Conservation (phyloP, 2,888 invertebrate species). For the Limnephilus auricula region DNA sequence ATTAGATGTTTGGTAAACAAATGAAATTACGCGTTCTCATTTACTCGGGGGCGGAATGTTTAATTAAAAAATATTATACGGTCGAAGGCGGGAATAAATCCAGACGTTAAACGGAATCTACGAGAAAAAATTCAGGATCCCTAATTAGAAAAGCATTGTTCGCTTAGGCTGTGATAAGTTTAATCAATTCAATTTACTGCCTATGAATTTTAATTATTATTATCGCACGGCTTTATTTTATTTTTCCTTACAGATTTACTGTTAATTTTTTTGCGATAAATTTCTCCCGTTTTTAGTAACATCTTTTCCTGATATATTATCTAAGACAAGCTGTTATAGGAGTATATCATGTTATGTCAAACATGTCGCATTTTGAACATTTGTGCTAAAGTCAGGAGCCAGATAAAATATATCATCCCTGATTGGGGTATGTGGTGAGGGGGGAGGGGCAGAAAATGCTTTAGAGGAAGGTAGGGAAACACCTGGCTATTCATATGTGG, state of each 20-base stretch:
- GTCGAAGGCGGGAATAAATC: slow-evolving; percentile 35
- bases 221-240: background rate
- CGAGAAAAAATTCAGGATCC: slow-evolving; percentile 26
- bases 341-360: background rate
- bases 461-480: too few relatives aligned
- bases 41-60: slow-evolving; percentile 52
- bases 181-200: slow-evolving; percentile 28
- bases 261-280: background rate
- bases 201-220: background rate
- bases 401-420: too few relatives aligned
- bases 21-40: slow-evolving; percentile 61
- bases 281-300: background rate
- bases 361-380: background rate
- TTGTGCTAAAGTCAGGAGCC: background rate
- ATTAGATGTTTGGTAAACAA: slow-evolving; percentile 65
- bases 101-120: slow-evolving; percentile 21
- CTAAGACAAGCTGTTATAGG: background rate
- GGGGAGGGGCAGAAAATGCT: too few relatives aligned
- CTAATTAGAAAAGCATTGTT: slow-evolving; percentile 40
- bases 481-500: too few relatives aligned
- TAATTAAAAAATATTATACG: slow-evolving; percentile 62
- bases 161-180: slow-evolving; percentile 14
- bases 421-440: too few relatives aligned
- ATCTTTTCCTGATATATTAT: background rate
- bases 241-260: background rate